These are phyloP conservation scores for Astropecten irregularis DNA, from an alignment of 53 echinoderm and acorn worm species.

Conservation along the genomic window DNA sequence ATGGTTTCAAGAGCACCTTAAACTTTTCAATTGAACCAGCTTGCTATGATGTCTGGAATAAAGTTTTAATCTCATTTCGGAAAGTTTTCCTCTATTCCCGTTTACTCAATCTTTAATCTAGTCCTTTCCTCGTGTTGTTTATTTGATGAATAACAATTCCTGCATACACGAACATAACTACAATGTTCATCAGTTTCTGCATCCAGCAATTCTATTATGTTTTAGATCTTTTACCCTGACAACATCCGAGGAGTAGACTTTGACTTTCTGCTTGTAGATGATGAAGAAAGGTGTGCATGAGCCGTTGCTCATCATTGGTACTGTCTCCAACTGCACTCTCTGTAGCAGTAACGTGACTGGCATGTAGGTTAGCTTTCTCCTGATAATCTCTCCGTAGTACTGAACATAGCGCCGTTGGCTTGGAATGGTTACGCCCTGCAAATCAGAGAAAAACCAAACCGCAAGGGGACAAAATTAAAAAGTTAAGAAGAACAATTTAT, in stretches of 20 bases:
- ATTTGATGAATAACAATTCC: no score
- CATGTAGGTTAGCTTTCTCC: slow-evolving; percentile 62
- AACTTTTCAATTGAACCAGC: no score
- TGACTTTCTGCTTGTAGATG: slow-evolving; percentile 93
- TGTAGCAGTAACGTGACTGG: slow-evolving; percentile 80
- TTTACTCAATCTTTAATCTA: no score
- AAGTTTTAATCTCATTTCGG: no score
- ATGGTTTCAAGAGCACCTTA: no score
- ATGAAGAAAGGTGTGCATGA: slow-evolving; percentile 92
- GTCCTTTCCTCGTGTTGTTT: no score
- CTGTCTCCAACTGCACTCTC: slow-evolving; percentile 88
- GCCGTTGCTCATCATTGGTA: slow-evolving; percentile 94
- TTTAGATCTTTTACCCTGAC: slow-evolving; percentile 70
- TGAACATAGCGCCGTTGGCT: slow-evolving; percentile 96
- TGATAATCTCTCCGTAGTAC: slow-evolving; percentile 92
- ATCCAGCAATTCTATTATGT: no score
- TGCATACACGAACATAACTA: no score
- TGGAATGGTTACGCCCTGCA: slow-evolving; percentile 96
- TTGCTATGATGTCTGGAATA: no score
- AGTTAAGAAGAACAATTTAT: not conserved
- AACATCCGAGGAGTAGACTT: slow-evolving; percentile 85
- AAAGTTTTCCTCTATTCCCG: no score
- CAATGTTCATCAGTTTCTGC: no score
- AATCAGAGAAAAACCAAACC: not conserved
- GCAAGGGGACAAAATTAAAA: not conserved